phyloP scores from a whole-genome alignment of 2,797 vertebrate genomes.

The Chaetodon trifasciatus region DNA sequence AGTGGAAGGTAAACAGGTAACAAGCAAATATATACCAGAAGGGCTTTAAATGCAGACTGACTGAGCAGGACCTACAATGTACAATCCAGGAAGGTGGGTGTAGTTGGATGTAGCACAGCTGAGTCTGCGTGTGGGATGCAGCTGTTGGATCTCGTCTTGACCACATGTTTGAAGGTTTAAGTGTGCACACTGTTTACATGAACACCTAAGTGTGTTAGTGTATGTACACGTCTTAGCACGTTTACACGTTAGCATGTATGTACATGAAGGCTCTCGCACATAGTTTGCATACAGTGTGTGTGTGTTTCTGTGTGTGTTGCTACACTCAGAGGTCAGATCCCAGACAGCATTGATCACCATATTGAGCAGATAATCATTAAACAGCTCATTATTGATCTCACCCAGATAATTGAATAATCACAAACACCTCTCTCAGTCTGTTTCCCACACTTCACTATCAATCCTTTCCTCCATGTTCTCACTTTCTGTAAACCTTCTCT shows the following conservation, averaged over 20 bases:
- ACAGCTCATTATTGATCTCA: constrained; percentile 60
- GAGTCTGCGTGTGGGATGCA: too few relatives aligned
- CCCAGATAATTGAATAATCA: constrained; percentile 47
- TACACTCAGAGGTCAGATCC: constrained; percentile 36
- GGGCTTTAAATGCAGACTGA: too few relatives aligned
- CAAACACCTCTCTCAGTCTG: constrained; percentile 24
- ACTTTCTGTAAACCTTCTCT: neutral
- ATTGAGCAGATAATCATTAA: constrained; percentile 64
- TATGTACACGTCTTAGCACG: neutral
- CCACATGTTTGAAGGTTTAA: constrained; percentile 15
- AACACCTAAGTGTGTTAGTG: neutral
- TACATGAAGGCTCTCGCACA: neutral
- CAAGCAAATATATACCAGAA: too few relatives aligned
- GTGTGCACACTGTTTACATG: neutral
- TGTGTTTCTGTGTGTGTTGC: constrained; percentile 5
- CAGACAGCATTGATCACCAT: constrained; percentile 62
- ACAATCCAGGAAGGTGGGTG: too few relatives aligned
- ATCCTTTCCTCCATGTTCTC: neutral
- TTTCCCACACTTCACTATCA: constrained; percentile 9
- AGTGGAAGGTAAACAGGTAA: too few relatives aligned
- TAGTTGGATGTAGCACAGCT: too few relatives aligned
- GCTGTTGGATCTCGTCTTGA: constrained; percentile 7
- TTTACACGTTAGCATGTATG: neutral
- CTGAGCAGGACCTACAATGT: too few relatives aligned
- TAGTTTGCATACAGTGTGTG: neutral